These are phyloP conservation scores for Platichthys stellatus DNA, from an alignment of 2,113 vertebrate genomes.

Conservation along the genomic window DNA sequence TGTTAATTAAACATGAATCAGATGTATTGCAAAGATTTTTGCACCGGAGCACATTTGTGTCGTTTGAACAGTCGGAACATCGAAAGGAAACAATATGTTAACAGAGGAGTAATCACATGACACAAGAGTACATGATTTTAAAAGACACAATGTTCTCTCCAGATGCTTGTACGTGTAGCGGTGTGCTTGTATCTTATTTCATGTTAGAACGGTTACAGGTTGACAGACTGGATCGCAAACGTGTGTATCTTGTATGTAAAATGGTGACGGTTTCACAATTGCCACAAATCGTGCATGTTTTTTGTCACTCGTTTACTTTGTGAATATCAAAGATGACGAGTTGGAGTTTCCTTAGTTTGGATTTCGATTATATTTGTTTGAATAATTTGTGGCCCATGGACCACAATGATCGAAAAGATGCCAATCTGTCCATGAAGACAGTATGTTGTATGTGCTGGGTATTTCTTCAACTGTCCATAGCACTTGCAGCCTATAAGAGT, in stretches of 20 bases:
- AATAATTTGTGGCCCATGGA: no score
- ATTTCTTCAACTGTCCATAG: no score
- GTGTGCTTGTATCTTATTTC: neutral
- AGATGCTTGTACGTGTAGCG: neutral
- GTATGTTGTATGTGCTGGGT: no score
- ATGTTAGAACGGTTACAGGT: neutral
- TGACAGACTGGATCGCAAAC: no score
- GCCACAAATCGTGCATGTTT: no score
- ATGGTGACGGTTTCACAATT: no score
- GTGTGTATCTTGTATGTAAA: no score
- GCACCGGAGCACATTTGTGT: slow-evolving; percentile 20
- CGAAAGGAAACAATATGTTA: slow-evolving; percentile 5
- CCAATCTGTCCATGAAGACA: no score
- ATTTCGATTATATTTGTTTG: neutral
- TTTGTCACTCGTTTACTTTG: no score
- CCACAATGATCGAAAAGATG: no score
- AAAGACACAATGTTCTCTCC: neutral
- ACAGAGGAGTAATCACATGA: neutral
- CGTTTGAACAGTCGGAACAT: neutral
- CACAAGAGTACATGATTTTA: neutral
- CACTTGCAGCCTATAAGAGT: no score
- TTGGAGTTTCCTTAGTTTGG: neutral
- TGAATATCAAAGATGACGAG: neutral
- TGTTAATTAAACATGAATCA: slow-evolving; percentile 45
- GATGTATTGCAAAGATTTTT: slow-evolving; percentile 34